These are phyloP conservation scores for Phocoena sinus DNA, from an alignment of 2,113 vertebrate species.

Conservation along the genomic window DNA sequence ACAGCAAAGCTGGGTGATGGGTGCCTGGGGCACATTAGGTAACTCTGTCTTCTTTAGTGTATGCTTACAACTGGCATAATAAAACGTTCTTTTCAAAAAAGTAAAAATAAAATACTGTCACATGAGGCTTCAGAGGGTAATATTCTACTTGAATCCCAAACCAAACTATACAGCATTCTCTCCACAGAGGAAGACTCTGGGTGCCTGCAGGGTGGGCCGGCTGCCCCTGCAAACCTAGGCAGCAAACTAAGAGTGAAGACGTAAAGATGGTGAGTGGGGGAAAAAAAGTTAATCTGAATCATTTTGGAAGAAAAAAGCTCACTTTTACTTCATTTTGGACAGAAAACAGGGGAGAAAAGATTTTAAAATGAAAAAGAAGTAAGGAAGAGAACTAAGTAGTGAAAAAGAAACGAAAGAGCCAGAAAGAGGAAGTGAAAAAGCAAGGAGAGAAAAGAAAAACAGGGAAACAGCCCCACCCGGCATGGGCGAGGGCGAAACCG, in stretches of 20 bases:
- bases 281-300: not conserved
- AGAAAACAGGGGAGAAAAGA: not conserved
- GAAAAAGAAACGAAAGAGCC: not conserved
- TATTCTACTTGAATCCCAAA: not conserved
- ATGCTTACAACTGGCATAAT: not conserved
- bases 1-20: not conserved
- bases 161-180: not conserved
- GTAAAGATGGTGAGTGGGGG: not conserved
- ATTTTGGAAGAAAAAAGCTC: not conserved
- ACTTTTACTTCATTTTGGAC: not conserved
- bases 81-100: not conserved
- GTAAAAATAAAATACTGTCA: not conserved
- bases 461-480: fast-evolving
- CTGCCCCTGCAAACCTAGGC: not conserved
- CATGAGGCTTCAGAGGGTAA: not conserved
- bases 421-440: too few relatives aligned
- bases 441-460: too few relatives aligned
- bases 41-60: not conserved
- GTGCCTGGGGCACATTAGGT: fast-evolving
- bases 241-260: not conserved
- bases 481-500: fast-evolving
- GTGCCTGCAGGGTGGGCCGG: not conserved
- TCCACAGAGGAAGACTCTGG: not conserved
- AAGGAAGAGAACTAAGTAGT: not conserved
- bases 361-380: not conserved